Base-by-base conservation (phyloP, 2,888 invertebrate species). In the Stenodera caucasica region DNA sequence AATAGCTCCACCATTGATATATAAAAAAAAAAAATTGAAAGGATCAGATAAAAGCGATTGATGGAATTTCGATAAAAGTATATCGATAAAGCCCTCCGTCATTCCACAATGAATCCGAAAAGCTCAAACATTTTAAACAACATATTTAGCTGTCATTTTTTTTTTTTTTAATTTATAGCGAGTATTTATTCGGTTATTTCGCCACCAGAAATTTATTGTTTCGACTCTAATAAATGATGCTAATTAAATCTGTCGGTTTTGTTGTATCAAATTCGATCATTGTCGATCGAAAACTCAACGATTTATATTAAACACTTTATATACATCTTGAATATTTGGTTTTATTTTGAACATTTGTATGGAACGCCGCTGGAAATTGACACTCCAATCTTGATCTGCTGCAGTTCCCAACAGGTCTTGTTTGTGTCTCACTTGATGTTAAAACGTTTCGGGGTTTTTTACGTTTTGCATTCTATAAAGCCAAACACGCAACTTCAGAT, bases 261-360 rank as follows among this genome's bases (percentile, higher is more conserved):
- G 21, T 26, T 29, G n/a, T 54, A 49, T 60, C 56, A 55, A 35
- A 40, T 40, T 26, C 7, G 40, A 52, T 23, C n/a, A 49, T 18
- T 18, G 15, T 49, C 15, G 50, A 53, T 29, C 53, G 15, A 15
- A 26, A 26, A 26, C 4, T 26, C 26, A 26, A 26, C 26, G 26
- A 26, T 26, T 26, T 26, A 26, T 26, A 26, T 45, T 12, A 9
- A 21, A 45, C 45, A 12, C 12, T 21, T 45, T 45, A 4, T 6
- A 45, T 45, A 37, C 2, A 37, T 37, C 57, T 40, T 61, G 54
- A 52, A 60, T 69, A 67, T 72, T 71, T 70, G 68, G 66, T 68
- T 67, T 68, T 71, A 68, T 70, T 69, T 65, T 59, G 56, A 67
- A 66, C 69, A 71, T 72, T 71, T 67, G 68, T 72, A 71, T 67